Evolutionary conservation across 2,797 vertebrate genomes (phyloP).

Genomic region (Potorous gilbertii): DNA sequence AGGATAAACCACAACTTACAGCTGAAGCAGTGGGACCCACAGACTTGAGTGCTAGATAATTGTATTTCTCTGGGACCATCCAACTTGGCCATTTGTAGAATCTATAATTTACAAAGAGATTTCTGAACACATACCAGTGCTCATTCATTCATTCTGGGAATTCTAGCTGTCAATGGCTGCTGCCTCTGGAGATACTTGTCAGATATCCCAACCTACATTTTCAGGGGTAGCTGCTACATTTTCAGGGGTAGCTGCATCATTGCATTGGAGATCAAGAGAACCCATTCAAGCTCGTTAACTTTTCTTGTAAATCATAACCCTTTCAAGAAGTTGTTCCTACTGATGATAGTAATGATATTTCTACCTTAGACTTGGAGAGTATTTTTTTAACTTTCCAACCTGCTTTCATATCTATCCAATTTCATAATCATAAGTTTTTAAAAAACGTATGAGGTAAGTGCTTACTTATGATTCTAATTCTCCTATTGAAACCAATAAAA

Average conservation of each 20-base stretch:
- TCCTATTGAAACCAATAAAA: not conserved
- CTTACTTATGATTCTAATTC: not conserved
- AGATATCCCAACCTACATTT: not conserved
- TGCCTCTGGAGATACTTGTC: constrained; percentile 13
- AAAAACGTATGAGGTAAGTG: not conserved
- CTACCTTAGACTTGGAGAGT: not conserved
- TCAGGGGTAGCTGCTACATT: not conserved
- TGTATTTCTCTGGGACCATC: not conserved
- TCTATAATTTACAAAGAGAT: not conserved
- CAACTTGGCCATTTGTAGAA: not conserved
- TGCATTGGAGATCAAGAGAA: not conserved
- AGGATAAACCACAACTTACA: not conserved
- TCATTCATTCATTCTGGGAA: not conserved
- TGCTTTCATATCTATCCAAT: not conserved
- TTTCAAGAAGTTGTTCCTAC: not conserved
- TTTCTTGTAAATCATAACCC: not conserved
- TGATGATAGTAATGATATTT: not conserved
- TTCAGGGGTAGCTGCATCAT: not conserved
- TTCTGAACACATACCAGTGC: not conserved
- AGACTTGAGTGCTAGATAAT: not conserved
- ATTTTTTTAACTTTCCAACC: not conserved
- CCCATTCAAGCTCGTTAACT: not conserved
- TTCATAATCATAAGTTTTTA: not conserved
- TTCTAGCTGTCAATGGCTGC: not conserved
- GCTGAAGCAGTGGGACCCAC: not conserved